phyloP scores from a whole-genome alignment of 2,113 vertebrate species.

The Tinamus guttatus region DNA sequence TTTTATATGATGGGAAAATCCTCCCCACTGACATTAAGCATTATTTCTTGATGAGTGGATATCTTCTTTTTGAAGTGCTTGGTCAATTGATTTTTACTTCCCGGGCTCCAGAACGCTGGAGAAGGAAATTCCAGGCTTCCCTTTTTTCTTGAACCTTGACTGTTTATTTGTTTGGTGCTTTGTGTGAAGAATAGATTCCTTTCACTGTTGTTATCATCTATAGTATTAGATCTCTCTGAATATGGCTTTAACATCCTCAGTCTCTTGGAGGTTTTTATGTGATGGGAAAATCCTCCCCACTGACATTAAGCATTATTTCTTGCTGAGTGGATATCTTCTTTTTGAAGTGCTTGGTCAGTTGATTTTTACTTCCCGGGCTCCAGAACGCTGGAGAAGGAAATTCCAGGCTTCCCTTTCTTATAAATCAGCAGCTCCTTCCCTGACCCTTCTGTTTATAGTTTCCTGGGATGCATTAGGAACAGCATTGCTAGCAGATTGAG shows the following conservation, averaged over 20 bases:
- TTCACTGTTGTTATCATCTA: neutral
- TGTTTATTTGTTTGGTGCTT: neutral
- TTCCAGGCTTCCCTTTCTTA: neutral
- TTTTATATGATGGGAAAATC: neutral
- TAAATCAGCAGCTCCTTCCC: neutral
- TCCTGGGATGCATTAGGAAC: too few relatives aligned
- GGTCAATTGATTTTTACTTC: neutral
- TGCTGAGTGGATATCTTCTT: neutral
- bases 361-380: neutral
- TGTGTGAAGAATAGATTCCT: neutral
- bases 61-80: neutral
- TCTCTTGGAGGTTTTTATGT: neutral
- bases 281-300: neutral
- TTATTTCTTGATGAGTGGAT: neutral
- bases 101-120: neutral
- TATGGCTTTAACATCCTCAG: neutral
- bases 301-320: neutral
- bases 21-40: neutral
- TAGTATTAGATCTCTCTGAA: neutral
- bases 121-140: neutral
- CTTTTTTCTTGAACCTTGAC: too few relatives aligned
- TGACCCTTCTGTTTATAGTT: neutral
- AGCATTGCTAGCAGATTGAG: too few relatives aligned
- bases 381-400: neutral
- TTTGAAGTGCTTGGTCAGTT: neutral